Percentiles rank a stretch among this genome's conserved stretches.
Evolutionary conservation across 2,888 invertebrate species (phyloP).

Genomic region (Imbricaverruca yamaguchii): DNA sequence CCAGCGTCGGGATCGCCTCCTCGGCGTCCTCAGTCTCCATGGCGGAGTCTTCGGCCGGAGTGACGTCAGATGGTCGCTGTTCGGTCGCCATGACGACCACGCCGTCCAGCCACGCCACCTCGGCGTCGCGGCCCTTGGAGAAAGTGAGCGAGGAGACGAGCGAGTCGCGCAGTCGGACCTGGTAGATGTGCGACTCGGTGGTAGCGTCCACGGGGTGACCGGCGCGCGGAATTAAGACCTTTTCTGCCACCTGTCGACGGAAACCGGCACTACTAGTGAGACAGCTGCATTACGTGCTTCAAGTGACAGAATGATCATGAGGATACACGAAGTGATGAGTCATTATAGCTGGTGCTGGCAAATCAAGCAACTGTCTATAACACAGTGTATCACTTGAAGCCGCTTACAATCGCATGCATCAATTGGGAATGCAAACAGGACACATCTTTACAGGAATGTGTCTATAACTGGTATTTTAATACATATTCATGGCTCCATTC

Average conservation of each 20-base stretch:
- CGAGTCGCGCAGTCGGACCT: constrained; percentile 86
- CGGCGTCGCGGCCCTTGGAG: constrained; percentile 66
- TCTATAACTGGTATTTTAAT: too few species aligned
- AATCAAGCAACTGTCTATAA: too few species aligned
- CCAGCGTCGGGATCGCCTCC: constrained; percentile 34
- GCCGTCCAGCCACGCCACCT: constrained; percentile 94
- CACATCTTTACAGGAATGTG: too few species aligned
- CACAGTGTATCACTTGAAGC: too few species aligned
- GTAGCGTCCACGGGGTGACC: constrained; percentile 91
- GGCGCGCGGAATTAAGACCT: constrained; percentile 71
- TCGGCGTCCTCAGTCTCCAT: constrained; percentile 46
- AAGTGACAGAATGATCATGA: too few species aligned
- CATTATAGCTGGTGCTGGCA: too few species aligned
- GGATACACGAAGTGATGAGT: too few species aligned
- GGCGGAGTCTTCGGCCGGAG: constrained; percentile 49
- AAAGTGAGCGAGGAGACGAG: constrained; percentile 79
- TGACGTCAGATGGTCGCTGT: constrained; percentile 31
- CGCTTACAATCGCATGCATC: too few species aligned
- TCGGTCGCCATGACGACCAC: constrained; percentile 47
- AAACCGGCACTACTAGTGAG: neutral
- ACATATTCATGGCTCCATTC: too few species aligned
- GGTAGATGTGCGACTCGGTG: constrained; percentile 95
- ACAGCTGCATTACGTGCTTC: too few species aligned
- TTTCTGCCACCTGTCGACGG: constrained; percentile 35
- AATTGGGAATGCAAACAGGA: too few species aligned